Evolutionary conservation across 2,113 vertebrate species (phyloP), one percentile per base, ranked within the genome.

Genomic region (Tursiops truncatus): DNA sequence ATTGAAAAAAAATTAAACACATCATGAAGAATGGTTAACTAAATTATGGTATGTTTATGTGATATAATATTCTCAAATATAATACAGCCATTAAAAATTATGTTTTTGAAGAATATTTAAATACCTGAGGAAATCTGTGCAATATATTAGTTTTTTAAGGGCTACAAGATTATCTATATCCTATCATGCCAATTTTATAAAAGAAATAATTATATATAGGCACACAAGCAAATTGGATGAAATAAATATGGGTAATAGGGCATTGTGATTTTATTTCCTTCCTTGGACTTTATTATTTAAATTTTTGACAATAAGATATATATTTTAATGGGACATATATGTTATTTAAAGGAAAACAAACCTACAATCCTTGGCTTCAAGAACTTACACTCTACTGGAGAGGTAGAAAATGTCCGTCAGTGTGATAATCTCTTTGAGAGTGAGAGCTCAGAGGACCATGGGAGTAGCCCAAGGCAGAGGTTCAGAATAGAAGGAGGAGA

Each of bases 41-140:
- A 97, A 93, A 92, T 84, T 84, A 90, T 56, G 8, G 41, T 38
- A 84, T 74, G n/a, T 94, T 74, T 94, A 70, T 36, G 86, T 71
- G 73, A 86, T 70, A 58, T 65, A 81, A 89, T 53, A 67, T 63
- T 79, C 77, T 94, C 70, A 80, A 97, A 62, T 86, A 95, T 47
- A 86, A 74, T 41, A 20, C 1, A 67, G 25, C 26, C 85, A 89
- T 88, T 84, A 94, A 91, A 70, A 93, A 79, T 87, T 83, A 26
- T 53, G 8, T 31, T 96, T 85, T 87, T 86, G 31, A 81, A 94
- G 6, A 95, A 44, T 67, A 96, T 94, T 91, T 94, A 86, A 91
- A 47, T 68, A 65, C 25, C 33, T 25, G 44, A 21, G 5, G 12
- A 91, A 89, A 26, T 79, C 47, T 92, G 36, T 25, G 83, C 53